A percentile compares a stretch with the other conserved stretches of the same genome.
Conservation (phyloP, 2,797 vertebrate genomes). For the Muscicapa comitata region DNA sequence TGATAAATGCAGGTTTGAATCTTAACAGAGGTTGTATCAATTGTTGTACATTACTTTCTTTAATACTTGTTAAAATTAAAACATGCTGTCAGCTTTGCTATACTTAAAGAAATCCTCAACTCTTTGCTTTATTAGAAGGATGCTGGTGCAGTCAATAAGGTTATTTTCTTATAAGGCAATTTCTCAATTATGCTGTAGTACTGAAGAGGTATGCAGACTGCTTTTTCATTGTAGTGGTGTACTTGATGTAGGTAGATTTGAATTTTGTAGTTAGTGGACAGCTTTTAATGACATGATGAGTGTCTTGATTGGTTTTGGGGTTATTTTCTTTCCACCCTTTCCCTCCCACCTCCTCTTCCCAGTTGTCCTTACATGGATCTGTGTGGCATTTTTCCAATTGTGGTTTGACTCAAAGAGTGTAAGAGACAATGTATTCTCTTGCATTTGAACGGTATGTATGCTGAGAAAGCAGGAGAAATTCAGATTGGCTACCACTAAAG, state of each 20-base stretch:
- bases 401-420: conserved; percentile 60
- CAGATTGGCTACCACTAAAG: conserved; percentile 48
- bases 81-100: conserved; percentile 29
- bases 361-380: conserved; percentile 50
- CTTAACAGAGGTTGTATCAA: conserved; percentile 43
- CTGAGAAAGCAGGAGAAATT: conserved; percentile 45
- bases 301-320: conserved; percentile 29
- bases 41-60: conserved; percentile 44
- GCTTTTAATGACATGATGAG: conserved; percentile 10
- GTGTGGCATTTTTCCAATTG: conserved; percentile 60
- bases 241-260: conserved; percentile 26
- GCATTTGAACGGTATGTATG: conserved; percentile 33
- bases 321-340: background rate
- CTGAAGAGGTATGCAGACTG: conserved; percentile 9
- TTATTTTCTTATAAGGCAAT: conserved; percentile 50
- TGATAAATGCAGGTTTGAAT: conserved; percentile 60
- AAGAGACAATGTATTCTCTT: conserved; percentile 41
- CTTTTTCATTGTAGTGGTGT: conserved; percentile 15
- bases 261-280: conserved; percentile 1
- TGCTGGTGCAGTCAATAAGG: conserved; percentile 46
- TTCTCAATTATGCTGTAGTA: conserved; percentile 1
- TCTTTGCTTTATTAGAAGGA: conserved; percentile 53
- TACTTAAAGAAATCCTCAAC: conserved; percentile 32
- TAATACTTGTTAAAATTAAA: conserved; percentile 22
- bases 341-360: conserved; percentile 4